Conservation (phyloP, 1,140 invertebrate genomes). For the Scaptomyza montana region DNA sequence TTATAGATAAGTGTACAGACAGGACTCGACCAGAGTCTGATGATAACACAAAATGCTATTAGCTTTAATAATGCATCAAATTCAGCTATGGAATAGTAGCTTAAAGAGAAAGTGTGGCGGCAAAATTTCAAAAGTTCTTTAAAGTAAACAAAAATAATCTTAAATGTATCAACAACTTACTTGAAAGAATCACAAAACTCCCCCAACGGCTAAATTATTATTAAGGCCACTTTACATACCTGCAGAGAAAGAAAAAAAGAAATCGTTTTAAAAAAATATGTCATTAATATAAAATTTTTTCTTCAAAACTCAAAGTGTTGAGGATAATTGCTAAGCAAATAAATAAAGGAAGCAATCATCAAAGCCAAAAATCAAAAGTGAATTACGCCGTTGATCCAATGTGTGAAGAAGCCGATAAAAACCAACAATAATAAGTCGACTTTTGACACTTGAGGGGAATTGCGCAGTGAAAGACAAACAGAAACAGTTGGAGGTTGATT, state of each 20-base stretch:
- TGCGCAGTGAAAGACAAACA: conserved; percentile 42
- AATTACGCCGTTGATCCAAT: conserved; percentile 5
- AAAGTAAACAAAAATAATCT: neutral
- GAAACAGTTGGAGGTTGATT: conserved; percentile 29
- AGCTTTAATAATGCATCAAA: conserved; percentile 6
- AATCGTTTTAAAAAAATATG: conserved; percentile 51
- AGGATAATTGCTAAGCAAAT: conserved; percentile 61
- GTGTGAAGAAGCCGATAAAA: conserved; percentile 13
- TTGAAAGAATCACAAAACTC: neutral
- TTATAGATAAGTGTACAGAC: conserved; percentile 24
- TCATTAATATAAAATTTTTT: conserved; percentile 56
- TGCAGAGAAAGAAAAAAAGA: conserved; percentile 48
- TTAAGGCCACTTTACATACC: conserved; percentile 54
- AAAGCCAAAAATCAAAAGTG: conserved; percentile 40
- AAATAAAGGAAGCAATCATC: conserved; percentile 55
- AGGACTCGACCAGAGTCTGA: conserved; percentile 7
- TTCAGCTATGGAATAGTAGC: neutral
- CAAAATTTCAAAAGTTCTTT: neutral
- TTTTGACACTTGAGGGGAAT: conserved; percentile 52
- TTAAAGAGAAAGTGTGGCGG: neutral
- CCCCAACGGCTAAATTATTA: neutral
- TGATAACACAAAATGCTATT: conserved; percentile 20
- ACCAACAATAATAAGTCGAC: conserved; percentile 27
- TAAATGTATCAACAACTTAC: conserved; percentile 3
- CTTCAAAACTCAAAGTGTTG: conserved; percentile 51